Evolutionary conservation across 30 jellyfish, hydroid and myxozoan genomes (phyloP).

Genomic region (Rhopilema esculentum): DNA sequence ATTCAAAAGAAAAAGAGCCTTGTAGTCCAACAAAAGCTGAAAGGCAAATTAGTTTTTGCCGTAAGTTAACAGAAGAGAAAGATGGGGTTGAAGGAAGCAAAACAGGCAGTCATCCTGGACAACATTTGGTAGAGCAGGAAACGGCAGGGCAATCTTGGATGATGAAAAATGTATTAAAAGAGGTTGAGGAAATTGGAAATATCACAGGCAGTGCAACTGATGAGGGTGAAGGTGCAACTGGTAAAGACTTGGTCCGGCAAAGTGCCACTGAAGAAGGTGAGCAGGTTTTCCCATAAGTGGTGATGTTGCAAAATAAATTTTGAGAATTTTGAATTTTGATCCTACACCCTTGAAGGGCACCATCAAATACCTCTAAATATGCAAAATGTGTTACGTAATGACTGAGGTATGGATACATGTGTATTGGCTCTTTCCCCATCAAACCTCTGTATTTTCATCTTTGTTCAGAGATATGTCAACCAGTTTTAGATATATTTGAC

Average conservation of each 20-base stretch:
- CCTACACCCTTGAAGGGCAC: too few species aligned
- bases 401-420: too few species aligned
- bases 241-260: not conserved
- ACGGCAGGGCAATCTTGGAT: not conserved
- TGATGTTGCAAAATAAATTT: too few species aligned
- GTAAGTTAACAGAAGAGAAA: not conserved
- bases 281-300: too few species aligned
- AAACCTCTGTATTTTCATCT: too few species aligned
- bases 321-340: too few species aligned
- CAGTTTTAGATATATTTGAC: too few species aligned
- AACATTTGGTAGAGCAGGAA: too few species aligned
- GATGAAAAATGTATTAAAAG: not conserved
- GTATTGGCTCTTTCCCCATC: too few species aligned
- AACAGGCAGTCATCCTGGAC: not conserved
- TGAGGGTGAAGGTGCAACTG: not conserved
- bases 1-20: not conserved
- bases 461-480: too few species aligned
- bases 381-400: too few species aligned
- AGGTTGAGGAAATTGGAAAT: not conserved
- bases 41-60: not conserved
- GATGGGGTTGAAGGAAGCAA: not conserved
- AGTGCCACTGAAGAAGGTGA: constrained; percentile 5
- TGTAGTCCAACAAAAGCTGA: not conserved
- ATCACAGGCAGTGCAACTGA: not conserved
- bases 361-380: too few species aligned